Base-by-base conservation (phyloP, 2,797 vertebrate genomes). In the Natrix natrix region DNA sequence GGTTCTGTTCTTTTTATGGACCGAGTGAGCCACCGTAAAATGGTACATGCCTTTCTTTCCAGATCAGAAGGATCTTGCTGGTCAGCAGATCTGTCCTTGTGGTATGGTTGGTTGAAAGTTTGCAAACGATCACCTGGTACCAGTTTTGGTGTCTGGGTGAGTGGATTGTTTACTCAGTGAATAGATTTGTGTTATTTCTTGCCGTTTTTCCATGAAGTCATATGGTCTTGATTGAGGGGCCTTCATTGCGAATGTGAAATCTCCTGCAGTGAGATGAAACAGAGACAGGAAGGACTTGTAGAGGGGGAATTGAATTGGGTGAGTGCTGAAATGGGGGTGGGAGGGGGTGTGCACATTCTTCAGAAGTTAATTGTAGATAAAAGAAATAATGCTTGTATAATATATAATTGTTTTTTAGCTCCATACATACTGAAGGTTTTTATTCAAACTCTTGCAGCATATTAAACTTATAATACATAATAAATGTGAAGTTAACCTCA, bases 371-470 rank as follows among this genome's bases (percentile, higher is more conserved):
- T 17, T 93, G 55, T 93, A n/a, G 37, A 52, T 86, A 86, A 54
- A 86, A 86, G 92, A 94, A 90, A 94, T 91, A 63, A 93, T 94
- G 57, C 57, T 89, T 94, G 89, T 88, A 94, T 95, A 69, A 91
- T 0, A 0, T 43, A 69, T 93, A 60, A 56, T 95, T 94, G 55
- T 93, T 96, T 97, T 95, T 57, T 93, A 96, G 88, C 92, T 87
- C 43, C 74, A 26, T 69, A 43, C 57, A 91, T 61, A 92, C 92
- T 92, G 66, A 90, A 74, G 43, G 61, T 60, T 91, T 91, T 94
- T 0, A 93, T 91, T 90, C 92, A 86, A 86, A 91, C 93, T 96
- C 93, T 93, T 96, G 94, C 95, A 95, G 57, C 88, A 74, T 91
- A 95, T 89, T 92, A 93, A 94, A 91, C 52, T 32, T 54, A 94